Conservation (phyloP, 2,797 vertebrate genomes). For the Spinibarbus caldwelli region DNA sequence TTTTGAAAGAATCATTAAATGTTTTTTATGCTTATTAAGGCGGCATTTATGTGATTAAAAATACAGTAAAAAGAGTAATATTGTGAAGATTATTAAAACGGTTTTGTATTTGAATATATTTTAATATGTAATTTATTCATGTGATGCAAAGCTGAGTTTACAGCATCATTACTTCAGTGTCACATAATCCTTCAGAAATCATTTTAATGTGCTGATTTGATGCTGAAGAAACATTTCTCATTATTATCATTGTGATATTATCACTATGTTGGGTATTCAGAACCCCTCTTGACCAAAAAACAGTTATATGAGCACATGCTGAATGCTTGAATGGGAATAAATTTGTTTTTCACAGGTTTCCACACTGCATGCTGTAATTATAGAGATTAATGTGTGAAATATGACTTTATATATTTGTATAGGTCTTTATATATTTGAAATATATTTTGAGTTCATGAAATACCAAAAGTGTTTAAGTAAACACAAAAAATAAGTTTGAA, state of each 20-base stretch:
- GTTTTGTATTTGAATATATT: neutral
- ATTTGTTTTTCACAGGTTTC: neutral
- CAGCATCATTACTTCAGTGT: neutral
- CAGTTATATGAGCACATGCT: neutral
- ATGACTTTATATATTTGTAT: neutral
- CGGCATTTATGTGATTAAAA: neutral
- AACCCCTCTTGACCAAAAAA: conserved; percentile 1
- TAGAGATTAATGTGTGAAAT: neutral
- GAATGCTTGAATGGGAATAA: neutral
- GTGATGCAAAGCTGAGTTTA: neutral
- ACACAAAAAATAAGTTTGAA: neutral
- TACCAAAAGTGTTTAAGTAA: neutral
- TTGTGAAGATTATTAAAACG: neutral
- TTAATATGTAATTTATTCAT: neutral
- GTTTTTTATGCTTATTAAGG: neutral
- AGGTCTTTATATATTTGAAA: neutral
- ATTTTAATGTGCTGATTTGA: neutral
- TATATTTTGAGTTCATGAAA: neutral
- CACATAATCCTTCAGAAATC: neutral
- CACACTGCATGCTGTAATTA: neutral
- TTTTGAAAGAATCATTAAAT: neutral
- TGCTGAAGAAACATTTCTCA: neutral
- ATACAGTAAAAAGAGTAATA: neutral
- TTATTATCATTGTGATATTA: neutral
- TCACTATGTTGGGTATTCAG: neutral